phyloP scores from a whole-genome alignment of 2,888 invertebrate species.

The Oxyscelio sp. region DNA sequence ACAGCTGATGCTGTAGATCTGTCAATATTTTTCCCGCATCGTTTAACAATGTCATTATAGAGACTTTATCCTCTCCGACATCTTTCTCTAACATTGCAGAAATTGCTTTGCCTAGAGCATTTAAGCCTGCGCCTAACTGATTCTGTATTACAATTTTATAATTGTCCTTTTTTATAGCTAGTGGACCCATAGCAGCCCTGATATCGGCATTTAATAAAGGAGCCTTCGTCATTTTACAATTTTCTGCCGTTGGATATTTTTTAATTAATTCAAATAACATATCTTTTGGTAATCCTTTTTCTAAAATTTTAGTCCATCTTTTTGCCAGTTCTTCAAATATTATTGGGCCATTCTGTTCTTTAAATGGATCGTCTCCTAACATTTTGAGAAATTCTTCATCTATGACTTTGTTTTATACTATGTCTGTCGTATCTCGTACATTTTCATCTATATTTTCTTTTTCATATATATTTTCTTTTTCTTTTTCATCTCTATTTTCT shows the following conservation, averaged over 20 bases:
- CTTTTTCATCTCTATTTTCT: no score
- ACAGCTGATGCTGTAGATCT: no score
- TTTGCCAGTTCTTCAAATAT: not conserved
- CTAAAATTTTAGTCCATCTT: conserved; percentile 1
- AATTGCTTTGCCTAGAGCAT: no score
- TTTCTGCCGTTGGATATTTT: not conserved
- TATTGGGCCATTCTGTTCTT: not conserved
- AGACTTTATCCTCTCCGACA: no score
- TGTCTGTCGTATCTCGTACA: no score
- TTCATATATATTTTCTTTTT: no score
- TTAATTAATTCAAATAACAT: not conserved
- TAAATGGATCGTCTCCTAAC: not conserved
- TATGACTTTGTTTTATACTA: no score
- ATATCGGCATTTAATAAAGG: conserved; percentile 1
- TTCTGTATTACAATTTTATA: not conserved
- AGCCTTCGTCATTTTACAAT: not conserved
- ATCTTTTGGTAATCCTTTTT: not conserved
- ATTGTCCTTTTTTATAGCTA: conserved; percentile 3
- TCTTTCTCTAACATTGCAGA: no score
- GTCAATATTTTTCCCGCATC: no score
- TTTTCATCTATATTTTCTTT: no score
- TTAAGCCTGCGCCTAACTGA: conserved; percentile 2
- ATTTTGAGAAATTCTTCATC: not conserved
- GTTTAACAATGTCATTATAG: no score
- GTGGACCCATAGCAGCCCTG: conserved; percentile 2